Conservation (phyloP, 2,888 invertebrate species). For the Altica lythri region DNA sequence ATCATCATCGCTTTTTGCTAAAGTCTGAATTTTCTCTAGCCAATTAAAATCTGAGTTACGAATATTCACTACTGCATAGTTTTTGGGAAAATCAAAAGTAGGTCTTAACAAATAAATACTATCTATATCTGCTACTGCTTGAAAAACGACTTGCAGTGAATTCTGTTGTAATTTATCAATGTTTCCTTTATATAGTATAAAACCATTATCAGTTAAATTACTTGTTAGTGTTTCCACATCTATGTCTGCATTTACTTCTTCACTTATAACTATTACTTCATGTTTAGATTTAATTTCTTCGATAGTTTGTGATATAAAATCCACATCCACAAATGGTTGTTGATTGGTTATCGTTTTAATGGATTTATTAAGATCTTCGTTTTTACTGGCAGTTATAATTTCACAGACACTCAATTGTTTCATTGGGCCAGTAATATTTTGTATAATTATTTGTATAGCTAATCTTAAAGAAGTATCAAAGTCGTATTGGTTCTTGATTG, state of each 20-base stretch:
- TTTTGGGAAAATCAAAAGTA: not conserved
- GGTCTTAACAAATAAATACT: constrained; percentile 15
- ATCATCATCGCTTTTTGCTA: constrained; percentile 5
- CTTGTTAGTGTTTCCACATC: not conserved
- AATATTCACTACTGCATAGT: constrained; percentile 21
- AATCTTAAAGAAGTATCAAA: constrained; percentile 23
- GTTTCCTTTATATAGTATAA: constrained; percentile 32
- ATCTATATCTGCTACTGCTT: too few relatives aligned
- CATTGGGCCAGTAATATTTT: constrained; percentile 26
- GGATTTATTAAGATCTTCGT: constrained; percentile 1
- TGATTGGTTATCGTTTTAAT: constrained; percentile 19
- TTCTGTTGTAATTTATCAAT: not conserved
- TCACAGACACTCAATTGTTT: constrained; percentile 20
- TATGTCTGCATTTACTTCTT: not conserved
- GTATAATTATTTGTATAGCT: constrained; percentile 34
- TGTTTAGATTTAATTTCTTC: constrained; percentile 5
- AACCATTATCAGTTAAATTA: constrained; percentile 25
- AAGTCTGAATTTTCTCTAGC: constrained; percentile 48
- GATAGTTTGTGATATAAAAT: constrained; percentile 3
- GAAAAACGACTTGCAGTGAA: constrained; percentile 21
- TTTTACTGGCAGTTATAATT: not conserved
- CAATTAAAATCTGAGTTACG: constrained; percentile 33
- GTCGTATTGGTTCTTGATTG: constrained; percentile 21
- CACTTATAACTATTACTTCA: constrained; percentile 24
- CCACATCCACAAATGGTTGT: constrained; percentile 13